A percentile compares a stretch with the other conserved stretches of the same genome.
Evolutionary conservation across 2,888 invertebrate species (phyloP).

Genomic region (Micoletzkya japonica): DNA sequence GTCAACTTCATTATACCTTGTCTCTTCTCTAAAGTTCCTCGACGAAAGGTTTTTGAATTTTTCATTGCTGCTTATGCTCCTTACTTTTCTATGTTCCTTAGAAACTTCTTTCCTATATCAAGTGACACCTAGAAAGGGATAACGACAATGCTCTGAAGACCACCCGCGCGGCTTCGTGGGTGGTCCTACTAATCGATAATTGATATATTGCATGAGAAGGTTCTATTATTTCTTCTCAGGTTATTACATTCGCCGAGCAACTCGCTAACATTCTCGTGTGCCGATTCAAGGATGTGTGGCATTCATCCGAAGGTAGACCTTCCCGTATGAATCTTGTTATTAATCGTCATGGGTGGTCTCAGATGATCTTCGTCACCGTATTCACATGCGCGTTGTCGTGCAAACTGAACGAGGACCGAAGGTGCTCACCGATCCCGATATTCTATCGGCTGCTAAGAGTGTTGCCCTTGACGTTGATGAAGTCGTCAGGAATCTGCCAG

Average conservation of each 20-base stretch:
- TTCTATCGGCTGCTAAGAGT: conserved; percentile 31
- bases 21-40: conserved; percentile 33
- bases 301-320: conserved; percentile 34
- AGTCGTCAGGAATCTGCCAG: conserved; percentile 29
- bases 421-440: conserved; percentile 28
- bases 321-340: not conserved
- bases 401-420: conserved; percentile 1
- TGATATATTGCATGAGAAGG: not conserved
- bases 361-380: conserved; percentile 33
- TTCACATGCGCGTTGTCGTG: conserved; percentile 30
- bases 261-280: conserved; percentile 37
- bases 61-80: conserved; percentile 1
- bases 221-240: conserved; percentile 29
- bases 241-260: conserved; percentile 38
- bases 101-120: too few relatives aligned
- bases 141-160: not conserved
- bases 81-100: not conserved
- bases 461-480: conserved; percentile 34
- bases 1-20: conserved; percentile 40
- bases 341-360: conserved; percentile 2
- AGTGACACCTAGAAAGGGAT: not conserved
- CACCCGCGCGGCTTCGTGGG: not conserved
- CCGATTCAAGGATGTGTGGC: conserved; percentile 35
- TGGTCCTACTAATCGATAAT: not conserved
- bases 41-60: too few relatives aligned